Base-by-base conservation (phyloP, 2,888 invertebrate species). In the Drosophila trichaetosa region DNA sequence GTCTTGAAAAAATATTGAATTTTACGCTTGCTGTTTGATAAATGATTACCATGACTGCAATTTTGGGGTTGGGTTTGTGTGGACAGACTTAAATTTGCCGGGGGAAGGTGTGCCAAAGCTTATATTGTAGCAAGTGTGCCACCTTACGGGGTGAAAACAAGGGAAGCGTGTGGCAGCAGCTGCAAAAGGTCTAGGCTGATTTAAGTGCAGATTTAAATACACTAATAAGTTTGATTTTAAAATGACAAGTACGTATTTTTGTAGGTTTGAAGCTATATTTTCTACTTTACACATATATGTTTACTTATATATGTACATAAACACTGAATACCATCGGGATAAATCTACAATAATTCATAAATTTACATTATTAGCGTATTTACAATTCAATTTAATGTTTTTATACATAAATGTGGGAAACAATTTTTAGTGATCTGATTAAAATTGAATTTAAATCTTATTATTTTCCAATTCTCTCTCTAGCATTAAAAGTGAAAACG, bases 31-130 rank as follows among this genome's bases (percentile, higher is more conserved):
- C 73, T 86, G 85, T 71, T 82, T 83, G 83, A 84, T 84, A 86
- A 88, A 88, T 88, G 83, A 84, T 84, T 84, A 68, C 87, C 83
- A 84, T 88, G 83, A 79, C 76, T 76, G 87, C 83, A 58, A 63
- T 59, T 65, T 60, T 73, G 57, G 83, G 87, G 69, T 62, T 24
- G 49, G 75, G 71, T 60, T 63, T 53, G 66, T 65, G 51, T 34
- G 18, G 6, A 13, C 38, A 6, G n/a, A 27, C 24, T 46, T n/a
- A 2, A 13, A n/a, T 3, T 13, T 4, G 24, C 13, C 0, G 18
- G 33, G 36, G 24, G n/a, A 36, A 31, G 59, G 38, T 18, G 24
- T 42, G 53, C 49, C 40, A 42, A 48, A 56, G 49, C 27, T 34
- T n/a, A 10, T 52, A 27, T 40, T 57, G 59, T 54, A 54, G 29